Base-by-base conservation (phyloP, 2,113 vertebrate species). In the Chloropsis cyanopogon region DNA sequence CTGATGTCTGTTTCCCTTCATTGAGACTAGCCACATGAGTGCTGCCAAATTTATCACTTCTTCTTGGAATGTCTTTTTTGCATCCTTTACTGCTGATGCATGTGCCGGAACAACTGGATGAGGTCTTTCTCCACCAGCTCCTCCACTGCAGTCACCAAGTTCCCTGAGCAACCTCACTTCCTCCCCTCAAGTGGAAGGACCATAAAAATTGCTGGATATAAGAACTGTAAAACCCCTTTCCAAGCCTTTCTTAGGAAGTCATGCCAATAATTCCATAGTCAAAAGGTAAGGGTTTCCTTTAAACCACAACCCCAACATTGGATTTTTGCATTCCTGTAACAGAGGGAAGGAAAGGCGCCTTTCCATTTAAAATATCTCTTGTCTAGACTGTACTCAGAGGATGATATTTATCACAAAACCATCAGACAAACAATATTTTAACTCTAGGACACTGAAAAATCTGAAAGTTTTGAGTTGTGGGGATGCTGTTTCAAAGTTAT, bases 51-150 rank as follows among this genome's bases (percentile, higher is more conserved):
- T 60, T 86, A 90, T 54, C 44, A 50, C n/a, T 82, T 69, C 46
- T 79, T 72, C 64, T 86, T 85, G 72, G 73, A 94, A 80, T 76
- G 72, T 86, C 79, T 93, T 46, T 79, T 95, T 92, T 86, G 20
- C 39, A 95, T 86, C 82, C 70, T 88, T 92, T 73, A 66, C 29
- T 54, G 17, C n/a, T 82, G 39, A 59, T 25, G 29, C 25, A 63
- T 78, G 65, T 56, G 69, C 68, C 87, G 94, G 82, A 77, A 70
- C 14, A 63, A 71, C 28, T 24, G 63, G 31, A 44, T 61, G n/a
- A 22, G 54, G 73, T 61, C 59, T 53, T 86, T 66, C 44, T 25
- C 50, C 56, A 50, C 8, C 50, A 66, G 22, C 33, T 86, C 64
- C 53, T 88, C 18, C 53, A 46, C 68, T 65, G 33, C 39, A 86